Conservation (phyloP, 1,140 invertebrate genomes). For the Nasonia giraulti region DNA sequence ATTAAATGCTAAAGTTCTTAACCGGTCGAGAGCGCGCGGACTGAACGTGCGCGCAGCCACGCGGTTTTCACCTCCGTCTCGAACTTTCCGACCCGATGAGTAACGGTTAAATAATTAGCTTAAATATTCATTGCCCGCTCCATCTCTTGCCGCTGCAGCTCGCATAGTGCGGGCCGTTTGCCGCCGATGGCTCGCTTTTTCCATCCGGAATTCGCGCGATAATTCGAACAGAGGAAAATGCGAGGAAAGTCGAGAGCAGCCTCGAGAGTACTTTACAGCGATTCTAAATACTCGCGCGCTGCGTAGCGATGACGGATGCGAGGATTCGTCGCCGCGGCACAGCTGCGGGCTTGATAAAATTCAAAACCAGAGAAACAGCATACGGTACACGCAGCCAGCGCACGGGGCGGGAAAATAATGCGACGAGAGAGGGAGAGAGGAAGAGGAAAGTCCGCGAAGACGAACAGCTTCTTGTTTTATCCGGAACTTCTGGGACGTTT, state of each 20-base stretch:
- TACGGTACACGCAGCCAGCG: not conserved
- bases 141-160: not conserved
- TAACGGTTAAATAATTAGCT: slow-evolving; percentile 64
- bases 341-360: slow-evolving; percentile 22
- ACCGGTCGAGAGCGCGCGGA: slow-evolving; percentile 54
- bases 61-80: not conserved
- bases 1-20: slow-evolving; percentile 62
- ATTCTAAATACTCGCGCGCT: not conserved
- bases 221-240: not conserved
- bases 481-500: slow-evolving; percentile 30
- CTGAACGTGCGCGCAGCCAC: not conserved
- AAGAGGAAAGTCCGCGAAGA: not conserved
- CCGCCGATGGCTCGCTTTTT: no score
- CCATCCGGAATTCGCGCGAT: no score
- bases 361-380: not conserved
- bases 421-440: not conserved
- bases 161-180: not conserved
- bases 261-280: not conserved
- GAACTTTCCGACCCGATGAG: slow-evolving; percentile 60
- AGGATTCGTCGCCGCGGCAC: not conserved
- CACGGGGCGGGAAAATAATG: slow-evolving; percentile 1
- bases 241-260: no score
- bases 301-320: not conserved
- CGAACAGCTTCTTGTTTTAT: slow-evolving; percentile 40
- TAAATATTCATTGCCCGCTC: slow-evolving; percentile 61